Base-by-base conservation (phyloP, 2,888 invertebrate species). In the Prosapia bicincta region DNA sequence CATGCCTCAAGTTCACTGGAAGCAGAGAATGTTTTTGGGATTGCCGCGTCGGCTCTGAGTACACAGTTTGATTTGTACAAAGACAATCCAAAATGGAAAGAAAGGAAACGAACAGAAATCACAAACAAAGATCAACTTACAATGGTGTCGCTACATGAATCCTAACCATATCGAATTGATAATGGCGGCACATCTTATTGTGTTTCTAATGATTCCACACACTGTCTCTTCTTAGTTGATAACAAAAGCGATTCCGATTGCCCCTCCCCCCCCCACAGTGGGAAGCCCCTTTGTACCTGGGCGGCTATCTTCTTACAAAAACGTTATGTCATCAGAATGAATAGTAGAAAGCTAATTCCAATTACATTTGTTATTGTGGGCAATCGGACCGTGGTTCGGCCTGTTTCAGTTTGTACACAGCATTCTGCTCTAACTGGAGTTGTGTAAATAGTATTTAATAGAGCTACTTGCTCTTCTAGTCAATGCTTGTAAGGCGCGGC, bases 41-140 rank as follows among this genome's bases (percentile, higher is more conserved):
- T 38, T 13, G 15, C 38, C 54, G 20, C 20, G 54, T 2, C n/a
- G 54, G 13, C 20, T 20, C 54, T 54, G 74, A 65, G 65, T 28
- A 69, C 69, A 54, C 74, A 69, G 74, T 69, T 65, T 74, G 74
- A 74, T 74, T 54, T 43, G 73, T 68, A 54, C 69, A 69, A 74
- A 71, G 67, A 73, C 73, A 73, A 73, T 38, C 32, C 38, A 54
- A 74, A 65, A 67, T 25, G 26, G 67, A 25, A 54, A 10, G 3
- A 13, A 54, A 54, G 54, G 20, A 54, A 54, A 54, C n/a, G 20
- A 54, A 54, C 54, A 54, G 54, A 54, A 54, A 54, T 20, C 54
- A 54, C 54, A 54, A 54, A 54, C 54, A 54, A 54, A 54, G 54
- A 54, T 54, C 30, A 30, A 30, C 30, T 9, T 30, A 30, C 54